A percentile compares a stretch with the other conserved stretches of the same genome.
Conservation (phyloP, 2,888 invertebrate genomes). For the Dicycla oo region DNA sequence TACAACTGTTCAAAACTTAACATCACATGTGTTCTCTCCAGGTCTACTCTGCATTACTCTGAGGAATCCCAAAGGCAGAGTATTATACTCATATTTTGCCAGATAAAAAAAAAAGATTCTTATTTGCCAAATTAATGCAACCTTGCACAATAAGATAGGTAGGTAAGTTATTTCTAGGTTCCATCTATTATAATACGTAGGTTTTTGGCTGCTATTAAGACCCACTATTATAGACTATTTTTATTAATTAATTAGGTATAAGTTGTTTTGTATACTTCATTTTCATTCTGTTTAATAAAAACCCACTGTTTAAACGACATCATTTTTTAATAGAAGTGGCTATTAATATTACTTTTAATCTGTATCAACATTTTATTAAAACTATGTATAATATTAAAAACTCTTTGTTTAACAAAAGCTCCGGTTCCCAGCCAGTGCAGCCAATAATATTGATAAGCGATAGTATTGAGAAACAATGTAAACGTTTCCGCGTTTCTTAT, state of each 20-base stretch:
- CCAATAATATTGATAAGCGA: conserved; percentile 47
- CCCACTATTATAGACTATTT: not conserved
- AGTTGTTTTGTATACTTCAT: not conserved
- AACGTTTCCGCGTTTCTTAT: conserved; percentile 50
- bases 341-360: not conserved
- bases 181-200: not conserved
- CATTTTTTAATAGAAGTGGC: not conserved
- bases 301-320: no score
- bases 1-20: not conserved
- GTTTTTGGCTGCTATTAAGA: not conserved
- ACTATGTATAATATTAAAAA: not conserved
- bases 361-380: not conserved
- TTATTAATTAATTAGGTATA: not conserved
- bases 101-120: no score
- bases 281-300: not conserved
- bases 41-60: not conserved
- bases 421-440: conserved; percentile 29
- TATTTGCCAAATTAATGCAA: no score
- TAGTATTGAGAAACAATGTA: conserved; percentile 48
- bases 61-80: not conserved
- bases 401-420: conserved; percentile 29
- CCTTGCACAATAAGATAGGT: not conserved
- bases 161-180: not conserved
- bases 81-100: not conserved
- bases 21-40: not conserved